These are phyloP conservation scores for Coelopa pilipes DNA, from an alignment of 2,888 invertebrate species.

Conservation along the genomic window DNA sequence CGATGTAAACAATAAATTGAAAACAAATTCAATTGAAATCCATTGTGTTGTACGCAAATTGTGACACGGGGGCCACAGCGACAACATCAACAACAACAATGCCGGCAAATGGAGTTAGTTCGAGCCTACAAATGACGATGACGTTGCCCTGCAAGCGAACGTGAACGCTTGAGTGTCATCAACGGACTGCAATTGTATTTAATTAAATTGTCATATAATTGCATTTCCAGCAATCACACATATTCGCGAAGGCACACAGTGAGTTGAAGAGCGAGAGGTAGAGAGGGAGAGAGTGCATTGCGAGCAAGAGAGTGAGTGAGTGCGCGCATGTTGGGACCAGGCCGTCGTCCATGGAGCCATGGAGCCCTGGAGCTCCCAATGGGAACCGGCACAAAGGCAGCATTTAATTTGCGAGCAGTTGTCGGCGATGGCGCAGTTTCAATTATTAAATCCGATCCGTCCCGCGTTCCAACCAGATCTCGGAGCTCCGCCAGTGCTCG, in stretches of 20 bases:
- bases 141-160: no score
- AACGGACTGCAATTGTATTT: conserved; percentile 19
- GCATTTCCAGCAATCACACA: neutral
- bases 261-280: no score
- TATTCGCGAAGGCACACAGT: neutral
- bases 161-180: neutral
- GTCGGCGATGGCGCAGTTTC: neutral
- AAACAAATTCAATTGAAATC: conserved; percentile 20
- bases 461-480: no score
- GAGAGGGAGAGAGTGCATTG: no score
- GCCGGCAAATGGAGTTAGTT: neutral
- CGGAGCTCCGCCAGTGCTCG: no score
- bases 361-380: no score
- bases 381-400: conserved; percentile 2
- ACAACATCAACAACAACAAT: conserved; percentile 5
- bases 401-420: conserved; percentile 14
- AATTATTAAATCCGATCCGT: neutral
- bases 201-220: conserved; percentile 18
- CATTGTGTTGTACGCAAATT: conserved; percentile 8
- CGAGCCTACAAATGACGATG: conserved; percentile 6
- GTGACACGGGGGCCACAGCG: no score
- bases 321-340: no score
- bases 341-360: no score
- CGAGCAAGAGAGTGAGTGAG: no score
- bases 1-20: conserved; percentile 23